A percentile compares a stretch with the other conserved stretches of the same genome.
phyloP scores from a whole-genome alignment of 1,140 invertebrate species.

The Sipha flava region DNA sequence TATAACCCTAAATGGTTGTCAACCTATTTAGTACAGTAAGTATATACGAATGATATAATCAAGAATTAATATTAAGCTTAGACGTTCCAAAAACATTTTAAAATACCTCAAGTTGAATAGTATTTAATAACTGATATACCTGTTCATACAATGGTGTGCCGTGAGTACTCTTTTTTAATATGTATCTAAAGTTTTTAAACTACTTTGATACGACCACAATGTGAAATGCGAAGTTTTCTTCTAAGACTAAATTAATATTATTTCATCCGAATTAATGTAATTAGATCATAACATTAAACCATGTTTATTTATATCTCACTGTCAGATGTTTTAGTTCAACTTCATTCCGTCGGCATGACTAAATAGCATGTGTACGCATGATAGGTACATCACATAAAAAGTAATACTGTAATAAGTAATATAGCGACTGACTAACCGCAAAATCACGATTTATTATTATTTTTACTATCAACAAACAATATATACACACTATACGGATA shows the following conservation, averaged over 20 bases:
- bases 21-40: background rate
- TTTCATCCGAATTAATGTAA: too few species aligned
- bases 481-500: constrained; percentile 16
- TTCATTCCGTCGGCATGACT: background rate
- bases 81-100: too few species aligned
- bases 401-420: background rate
- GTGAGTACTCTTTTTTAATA: too few species aligned
- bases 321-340: background rate
- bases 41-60: background rate
- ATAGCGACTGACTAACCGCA: constrained; percentile 9
- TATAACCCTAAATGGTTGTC: background rate
- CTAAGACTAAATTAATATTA: background rate
- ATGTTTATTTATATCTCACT: background rate
- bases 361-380: too few species aligned
- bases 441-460: constrained; percentile 19
- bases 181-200: too few species aligned
- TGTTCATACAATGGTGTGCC: too few species aligned
- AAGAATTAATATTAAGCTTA: background rate
- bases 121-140: too few species aligned
- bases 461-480: background rate
- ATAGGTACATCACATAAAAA: background rate
- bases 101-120: too few species aligned
- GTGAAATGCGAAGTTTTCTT: too few species aligned
- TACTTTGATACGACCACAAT: too few species aligned
- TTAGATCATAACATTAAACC: background rate